Conservation (phyloP, 2,797 vertebrate species). For the Sebastes nivosus region DNA sequence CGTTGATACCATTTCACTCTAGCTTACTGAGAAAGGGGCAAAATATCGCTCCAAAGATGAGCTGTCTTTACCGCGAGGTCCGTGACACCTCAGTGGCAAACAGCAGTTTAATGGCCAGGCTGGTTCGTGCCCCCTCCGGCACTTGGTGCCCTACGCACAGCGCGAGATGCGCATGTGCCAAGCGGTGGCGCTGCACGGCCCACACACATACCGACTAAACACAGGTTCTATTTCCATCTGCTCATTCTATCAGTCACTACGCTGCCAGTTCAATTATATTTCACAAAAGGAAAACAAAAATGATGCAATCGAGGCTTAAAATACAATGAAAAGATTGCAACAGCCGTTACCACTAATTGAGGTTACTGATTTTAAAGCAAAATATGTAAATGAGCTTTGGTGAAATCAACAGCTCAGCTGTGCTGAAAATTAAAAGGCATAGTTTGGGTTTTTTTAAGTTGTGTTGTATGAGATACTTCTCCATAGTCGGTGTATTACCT, state of each 20-base stretch:
- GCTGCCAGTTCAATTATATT: neutral
- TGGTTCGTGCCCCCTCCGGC: no score
- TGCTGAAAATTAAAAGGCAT: neutral
- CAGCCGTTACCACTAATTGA: neutral
- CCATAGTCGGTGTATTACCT: no score
- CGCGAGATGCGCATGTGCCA: no score
- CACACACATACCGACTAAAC: neutral
- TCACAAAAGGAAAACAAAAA: neutral
- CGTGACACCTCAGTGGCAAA: no score
- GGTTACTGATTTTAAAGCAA: neutral
- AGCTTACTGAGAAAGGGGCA: no score
- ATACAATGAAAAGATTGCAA: neutral
- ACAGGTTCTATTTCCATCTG: neutral
- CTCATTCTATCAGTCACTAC: neutral
- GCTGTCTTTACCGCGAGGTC: no score
- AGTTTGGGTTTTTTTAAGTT: no score
- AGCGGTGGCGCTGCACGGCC: no score
- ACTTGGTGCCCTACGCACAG: no score
- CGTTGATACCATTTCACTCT: no score
- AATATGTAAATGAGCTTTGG: neutral
- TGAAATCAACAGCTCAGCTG: neutral
- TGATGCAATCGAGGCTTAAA: neutral
- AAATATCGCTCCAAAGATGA: no score
- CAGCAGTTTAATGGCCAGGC: fast-evolving
- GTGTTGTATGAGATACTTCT: no score